Base-by-base conservation (phyloP, 1,140 invertebrate species). In the Drosophila pandora region DNA sequence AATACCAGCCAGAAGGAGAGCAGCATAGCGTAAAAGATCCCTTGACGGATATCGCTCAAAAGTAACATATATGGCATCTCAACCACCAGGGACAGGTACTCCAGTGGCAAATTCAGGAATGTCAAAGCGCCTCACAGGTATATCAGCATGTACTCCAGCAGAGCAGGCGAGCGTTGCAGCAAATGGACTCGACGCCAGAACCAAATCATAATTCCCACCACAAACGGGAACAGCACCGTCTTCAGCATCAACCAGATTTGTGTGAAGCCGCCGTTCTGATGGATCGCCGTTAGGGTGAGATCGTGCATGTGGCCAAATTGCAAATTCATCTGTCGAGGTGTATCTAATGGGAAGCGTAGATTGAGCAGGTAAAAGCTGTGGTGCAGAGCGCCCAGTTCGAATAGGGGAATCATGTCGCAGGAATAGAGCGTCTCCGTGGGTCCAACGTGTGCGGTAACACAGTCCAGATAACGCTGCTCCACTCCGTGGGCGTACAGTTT, bases 231-330 rank as follows among this genome's bases (percentile, higher is more conserved):
- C 90, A 99, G 97, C 37, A 97, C 90, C 0, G 97, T 98, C 93
- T 99, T 99, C 34, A 99, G 92, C n/a, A 96, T 95, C 7, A 99
- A 92, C 98, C 98, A 99, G 28, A 99, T 96, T 93, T 97, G 96
- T 1, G 98, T 99, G 92, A 99, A 99, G n/a, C 99, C 99, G 49
- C 98, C 99, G 93, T 99, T 99, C 93, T 99, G 98, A 93, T 98
- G 96, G 72, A 99, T 99, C 12, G 95, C 95, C 53, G 96, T 96
- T 21, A 98, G 84, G 92, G 94, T 95, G 63, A 99, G 93, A 84
- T 98, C 97, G 61, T 94, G 93, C 63, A 99, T 93, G 74, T 95
- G 94, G 2, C 97, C 97, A 34, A 98, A 94, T 49, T 95, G 94
- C 22, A 94, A 93, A 91, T 98, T 98, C 59, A 95, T 94, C 12